Base-by-base conservation (phyloP, 2,113 vertebrate genomes). In the Silurus glanis region DNA sequence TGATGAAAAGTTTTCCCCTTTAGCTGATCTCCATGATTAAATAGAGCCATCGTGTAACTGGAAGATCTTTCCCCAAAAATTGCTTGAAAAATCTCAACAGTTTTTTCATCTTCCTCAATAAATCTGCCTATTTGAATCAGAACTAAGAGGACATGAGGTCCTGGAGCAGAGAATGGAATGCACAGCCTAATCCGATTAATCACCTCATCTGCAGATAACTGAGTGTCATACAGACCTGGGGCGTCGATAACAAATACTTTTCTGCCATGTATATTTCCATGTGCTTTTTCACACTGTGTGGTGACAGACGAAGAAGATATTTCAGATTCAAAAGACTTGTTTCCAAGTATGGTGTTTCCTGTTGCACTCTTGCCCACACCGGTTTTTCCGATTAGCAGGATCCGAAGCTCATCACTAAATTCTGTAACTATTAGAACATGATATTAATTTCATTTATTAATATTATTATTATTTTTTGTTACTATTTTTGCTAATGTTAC, bases 131-230 rank as follows among this genome's bases (percentile, higher is more conserved):
- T 5, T n/a, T 88, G 62, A 9, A 88, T 78, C 45, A 91, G 82
- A 28, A 89, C 64, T 58, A 91, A 45, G n/a, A 90, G 85, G 5
- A 82, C 90, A 85, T 90, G 86, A 13, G 88, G 88, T 64, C 90
- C 90, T 12, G 90, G 88, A 75, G 88, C 47, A 55, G 88, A 84
- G 45, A 91, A 76, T 28, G 72, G 59, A 47, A 89, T 78, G 58
- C 87, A 89, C 13, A 0, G 37, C 28, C 74, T 59, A 59, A 88
- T 85, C 72, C 85, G 62, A 23, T 19, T 49, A 2, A 82, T 1
- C 0, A 78, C 84, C 9, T 89, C 81, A 1, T 86, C 51, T n/a
- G 0, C 16, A 64, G 62, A 49, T 16, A 89, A 51, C 13, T n/a
- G 8, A 37, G 86, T 88, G 59, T 89, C 82, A 83, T 80, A 86